Evolutionary conservation across 1,140 invertebrate genomes (phyloP).

Genomic region (Anadara kagoshimensis): DNA sequence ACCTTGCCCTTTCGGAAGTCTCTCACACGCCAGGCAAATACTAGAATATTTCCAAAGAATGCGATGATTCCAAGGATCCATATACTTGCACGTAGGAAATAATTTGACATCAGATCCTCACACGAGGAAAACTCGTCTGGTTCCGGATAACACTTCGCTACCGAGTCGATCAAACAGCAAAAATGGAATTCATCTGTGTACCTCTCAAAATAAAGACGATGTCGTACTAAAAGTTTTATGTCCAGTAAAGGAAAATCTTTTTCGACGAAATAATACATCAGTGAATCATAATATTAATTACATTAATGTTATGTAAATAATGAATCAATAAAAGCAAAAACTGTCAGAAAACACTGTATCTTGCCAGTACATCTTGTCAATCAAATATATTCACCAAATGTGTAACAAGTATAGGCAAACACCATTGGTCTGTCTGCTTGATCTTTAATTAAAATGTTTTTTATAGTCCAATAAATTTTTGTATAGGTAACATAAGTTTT

Average conservation of each 20-base stretch:
- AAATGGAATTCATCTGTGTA: slow-evolving; percentile 77
- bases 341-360: no score
- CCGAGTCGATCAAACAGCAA: slow-evolving; percentile 75
- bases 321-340: no score
- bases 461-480: no score
- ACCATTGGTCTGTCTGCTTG: no score
- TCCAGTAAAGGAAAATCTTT: neutral
- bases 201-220: slow-evolving; percentile 44
- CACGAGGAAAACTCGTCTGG: slow-evolving; percentile 78
- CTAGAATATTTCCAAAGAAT: slow-evolving; percentile 79
- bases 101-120: slow-evolving; percentile 78
- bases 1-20: slow-evolving; percentile 68
- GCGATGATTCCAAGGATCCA: slow-evolving; percentile 82
- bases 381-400: no score
- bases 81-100: slow-evolving; percentile 77
- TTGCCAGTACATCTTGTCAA: no score
- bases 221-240: neutral
- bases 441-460: no score
- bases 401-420: no score
- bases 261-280: no score
- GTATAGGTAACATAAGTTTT: no score
- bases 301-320: no score
- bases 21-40: slow-evolving; percentile 78
- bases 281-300: no score
- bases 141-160: slow-evolving; percentile 72